These are phyloP conservation scores for Clarias magur DNA, from an alignment of 2,113 vertebrate species.

Conservation along the genomic window DNA sequence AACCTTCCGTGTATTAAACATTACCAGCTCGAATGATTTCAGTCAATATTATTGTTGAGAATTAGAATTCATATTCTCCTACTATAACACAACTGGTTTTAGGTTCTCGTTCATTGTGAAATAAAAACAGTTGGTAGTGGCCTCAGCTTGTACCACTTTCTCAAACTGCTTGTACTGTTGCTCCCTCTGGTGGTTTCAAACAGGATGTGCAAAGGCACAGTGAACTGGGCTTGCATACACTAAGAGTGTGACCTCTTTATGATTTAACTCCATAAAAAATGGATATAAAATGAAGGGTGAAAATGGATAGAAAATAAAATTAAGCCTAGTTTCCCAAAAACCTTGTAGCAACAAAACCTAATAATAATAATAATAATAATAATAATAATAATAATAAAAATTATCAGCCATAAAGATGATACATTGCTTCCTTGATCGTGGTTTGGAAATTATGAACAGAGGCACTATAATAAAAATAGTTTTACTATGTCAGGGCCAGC, in stretches of 20 bases:
- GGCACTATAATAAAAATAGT: background rate
- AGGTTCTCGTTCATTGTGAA: background rate
- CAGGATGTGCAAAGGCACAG: background rate
- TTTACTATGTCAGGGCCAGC: background rate
- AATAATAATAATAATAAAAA: no score
- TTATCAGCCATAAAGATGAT: background rate
- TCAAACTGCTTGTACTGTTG: background rate
- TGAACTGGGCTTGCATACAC: background rate
- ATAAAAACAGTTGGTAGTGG: background rate
- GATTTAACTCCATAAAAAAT: background rate
- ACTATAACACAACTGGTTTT: background rate
- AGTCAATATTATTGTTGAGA: no score
- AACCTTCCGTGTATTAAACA: background rate
- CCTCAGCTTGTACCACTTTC: background rate
- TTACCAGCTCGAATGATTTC: background rate
- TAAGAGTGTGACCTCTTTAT: background rate
- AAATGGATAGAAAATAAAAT: background rate
- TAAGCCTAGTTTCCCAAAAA: background rate
- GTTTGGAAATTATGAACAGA: background rate
- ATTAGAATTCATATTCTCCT: no score
- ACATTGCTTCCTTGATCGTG: background rate
- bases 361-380: no score
- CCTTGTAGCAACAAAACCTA: background rate
- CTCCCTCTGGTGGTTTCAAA: constrained; percentile 35
- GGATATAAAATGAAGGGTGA: background rate